Conservation (phyloP, 1,140 invertebrate species). For the Drosophila sp. region DNA sequence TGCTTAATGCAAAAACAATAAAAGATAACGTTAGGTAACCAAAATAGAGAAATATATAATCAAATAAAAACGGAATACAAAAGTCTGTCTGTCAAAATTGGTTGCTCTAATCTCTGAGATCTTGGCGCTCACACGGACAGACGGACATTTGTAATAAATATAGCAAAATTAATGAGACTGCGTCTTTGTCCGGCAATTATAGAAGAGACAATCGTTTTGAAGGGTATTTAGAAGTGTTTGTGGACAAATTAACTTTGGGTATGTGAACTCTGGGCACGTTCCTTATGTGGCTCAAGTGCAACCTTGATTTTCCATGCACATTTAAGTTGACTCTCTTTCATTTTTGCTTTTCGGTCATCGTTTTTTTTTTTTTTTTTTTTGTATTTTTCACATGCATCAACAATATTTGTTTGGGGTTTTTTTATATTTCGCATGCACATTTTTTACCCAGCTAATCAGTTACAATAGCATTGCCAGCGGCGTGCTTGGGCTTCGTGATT, state of each 20-base stretch:
- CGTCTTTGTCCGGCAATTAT: too few species aligned
- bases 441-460: constrained; percentile 69
- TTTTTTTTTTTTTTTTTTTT: constrained; percentile 38
- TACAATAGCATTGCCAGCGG: constrained; percentile 65
- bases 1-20: too few species aligned
- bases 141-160: neutral
- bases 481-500: constrained; percentile 71
- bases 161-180: neutral
- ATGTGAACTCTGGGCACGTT: constrained; percentile 64
- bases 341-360: constrained; percentile 33
- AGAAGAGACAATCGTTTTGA: neutral
- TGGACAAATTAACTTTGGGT: constrained; percentile 5
- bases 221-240: neutral
- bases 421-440: constrained; percentile 52
- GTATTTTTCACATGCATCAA: constrained; percentile 72
- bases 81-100: too few species aligned
- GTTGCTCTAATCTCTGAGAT: too few species aligned
- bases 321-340: constrained; percentile 39
- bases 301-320: constrained; percentile 73
- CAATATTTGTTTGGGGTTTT: constrained; percentile 34
- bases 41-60: too few species aligned
- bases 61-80: too few species aligned
- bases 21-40: too few species aligned
- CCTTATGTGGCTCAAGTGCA: constrained; percentile 60
- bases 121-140: too few species aligned